A percentile compares a stretch with the other conserved stretches of the same genome.
phyloP scores from a whole-genome alignment of 2,888 invertebrate genomes.

The Drosophila hamatofila region DNA sequence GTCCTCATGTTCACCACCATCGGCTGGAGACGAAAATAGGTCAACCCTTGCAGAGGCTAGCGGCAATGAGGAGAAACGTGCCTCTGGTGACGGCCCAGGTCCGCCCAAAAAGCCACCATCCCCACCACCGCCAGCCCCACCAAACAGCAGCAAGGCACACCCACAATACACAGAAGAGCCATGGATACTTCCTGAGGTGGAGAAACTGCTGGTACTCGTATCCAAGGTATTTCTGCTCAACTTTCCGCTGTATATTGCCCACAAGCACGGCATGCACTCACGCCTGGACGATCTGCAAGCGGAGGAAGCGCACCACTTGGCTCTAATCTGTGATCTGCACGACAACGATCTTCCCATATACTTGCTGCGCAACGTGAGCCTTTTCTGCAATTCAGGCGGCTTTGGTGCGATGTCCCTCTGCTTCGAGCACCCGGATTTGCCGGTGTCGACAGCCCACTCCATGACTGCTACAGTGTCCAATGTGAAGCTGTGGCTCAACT shows the following conservation, averaged over 20 bases:
- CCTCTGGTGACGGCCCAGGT: constrained; percentile 66
- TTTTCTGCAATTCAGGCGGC: constrained; percentile 96
- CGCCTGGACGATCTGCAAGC: constrained; percentile 93
- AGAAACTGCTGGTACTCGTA: constrained; percentile 94
- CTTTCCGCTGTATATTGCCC: constrained; percentile 95
- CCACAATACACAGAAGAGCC: constrained; percentile 84
- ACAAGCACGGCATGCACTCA: constrained; percentile 93
- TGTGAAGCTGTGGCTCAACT: constrained; percentile 97
- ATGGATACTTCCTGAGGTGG: constrained; percentile 94
- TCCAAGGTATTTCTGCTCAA: constrained; percentile 95
- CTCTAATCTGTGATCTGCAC: constrained; percentile 93
- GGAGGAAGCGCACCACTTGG: constrained; percentile 89
- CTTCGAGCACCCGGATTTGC: constrained; percentile 92
- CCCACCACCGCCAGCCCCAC: constrained; percentile 30
- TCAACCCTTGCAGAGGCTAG: constrained; percentile 20
- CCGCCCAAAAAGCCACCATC: constrained; percentile 50
- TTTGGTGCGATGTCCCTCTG: constrained; percentile 94
- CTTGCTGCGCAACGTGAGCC: constrained; percentile 95
- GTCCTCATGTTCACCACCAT: constrained; percentile 20
- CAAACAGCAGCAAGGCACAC: constrained; percentile 51
- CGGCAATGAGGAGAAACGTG: constrained; percentile 52
- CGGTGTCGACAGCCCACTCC: constrained; percentile 95
- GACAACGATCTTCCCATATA: constrained; percentile 97
- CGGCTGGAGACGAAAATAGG: constrained; percentile 44
- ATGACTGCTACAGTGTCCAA: constrained; percentile 96